Base-by-base conservation (phyloP, 2,113 vertebrate genomes). In the Tauraco erythrolophus region DNA sequence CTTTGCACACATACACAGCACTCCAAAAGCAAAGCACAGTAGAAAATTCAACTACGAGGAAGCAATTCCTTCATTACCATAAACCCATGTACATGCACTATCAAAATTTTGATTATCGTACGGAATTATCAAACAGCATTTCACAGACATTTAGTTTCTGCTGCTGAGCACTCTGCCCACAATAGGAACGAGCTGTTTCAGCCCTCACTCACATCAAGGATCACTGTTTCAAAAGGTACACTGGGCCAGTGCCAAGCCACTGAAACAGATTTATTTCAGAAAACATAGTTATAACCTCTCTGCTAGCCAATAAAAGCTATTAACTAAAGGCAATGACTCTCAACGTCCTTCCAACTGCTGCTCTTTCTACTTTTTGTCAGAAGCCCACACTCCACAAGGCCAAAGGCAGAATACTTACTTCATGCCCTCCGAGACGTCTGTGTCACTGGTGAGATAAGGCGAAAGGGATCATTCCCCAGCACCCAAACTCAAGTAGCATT, bases 371-470 rank as follows among this genome's bases (percentile, higher is more conserved):
- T 50, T 50, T 69, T 39, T 66, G n/a, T 23, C 11, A 6, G 28
- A 60, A 87, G 13, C 31, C 39, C 18, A 30, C 7, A 68, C 9
- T n/a, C 10, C 4, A 1, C 5, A 28, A 58, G 24, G 46, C 33
- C 39, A 41, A 51, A 70, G 74, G 56, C 28, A 78, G 60, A 79
- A 53, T 2, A 7, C 11, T 61, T 10, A 27, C 5, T 66, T 75
- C 12, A 14, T 19, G 41, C 62, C 54, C 61, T 75, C n/a, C 6
- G 11, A 64, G 60, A 61, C 0, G 0, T 16, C 13, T 11, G 0
- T 33, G 28, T 61, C 37, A 11, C 21, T 46, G 18, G 7, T 51
- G 64, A 35, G 21, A 65, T 46, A 21, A 37, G 45, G 16, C 25
- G 21, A 84, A 61, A 4, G 7, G 8, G 25, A 66, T 10, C 62